Conservation (phyloP, 2,888 invertebrate species). For the Hemaris fuciformis region DNA sequence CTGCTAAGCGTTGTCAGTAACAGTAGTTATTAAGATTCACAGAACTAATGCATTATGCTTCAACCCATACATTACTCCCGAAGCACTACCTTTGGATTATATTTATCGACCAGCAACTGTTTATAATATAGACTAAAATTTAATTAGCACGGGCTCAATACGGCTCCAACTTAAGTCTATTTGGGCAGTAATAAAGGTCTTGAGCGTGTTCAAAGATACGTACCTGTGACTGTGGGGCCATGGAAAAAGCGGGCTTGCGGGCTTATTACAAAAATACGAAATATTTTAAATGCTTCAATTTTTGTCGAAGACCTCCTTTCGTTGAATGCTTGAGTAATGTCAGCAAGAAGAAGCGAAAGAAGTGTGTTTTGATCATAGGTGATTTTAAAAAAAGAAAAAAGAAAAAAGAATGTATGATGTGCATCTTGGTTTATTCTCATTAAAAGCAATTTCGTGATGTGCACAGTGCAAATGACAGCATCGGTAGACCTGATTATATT, state of each 20-base stretch:
- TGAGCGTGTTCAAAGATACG: conserved; percentile 39
- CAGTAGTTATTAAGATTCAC: no score
- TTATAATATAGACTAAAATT: conserved; percentile 26
- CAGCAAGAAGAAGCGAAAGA: no score
- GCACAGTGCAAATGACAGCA: no score
- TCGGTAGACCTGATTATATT: no score
- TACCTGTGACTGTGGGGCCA: conserved; percentile 31
- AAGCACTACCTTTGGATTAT: conserved; percentile 4
- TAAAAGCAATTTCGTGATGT: no score
- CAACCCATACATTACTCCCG: background rate
- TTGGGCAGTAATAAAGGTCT: conserved; percentile 43
- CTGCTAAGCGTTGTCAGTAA: no score
- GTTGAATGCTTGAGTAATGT: no score
- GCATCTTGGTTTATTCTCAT: no score
- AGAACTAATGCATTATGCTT: background rate
- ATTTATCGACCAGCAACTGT: conserved; percentile 10
- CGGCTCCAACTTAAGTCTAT: conserved; percentile 34
- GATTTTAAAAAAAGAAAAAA: no score
- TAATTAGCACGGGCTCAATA: conserved; percentile 34
- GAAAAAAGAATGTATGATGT: no score
- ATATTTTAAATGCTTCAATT: background rate
- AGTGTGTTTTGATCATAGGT: no score
- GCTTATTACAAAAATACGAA: background rate
- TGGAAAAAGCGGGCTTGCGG: conserved; percentile 11
- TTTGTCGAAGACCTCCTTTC: no score